Evolutionary conservation across 2,113 vertebrate genomes (phyloP).

Genomic region (Petaurus breviceps): DNA sequence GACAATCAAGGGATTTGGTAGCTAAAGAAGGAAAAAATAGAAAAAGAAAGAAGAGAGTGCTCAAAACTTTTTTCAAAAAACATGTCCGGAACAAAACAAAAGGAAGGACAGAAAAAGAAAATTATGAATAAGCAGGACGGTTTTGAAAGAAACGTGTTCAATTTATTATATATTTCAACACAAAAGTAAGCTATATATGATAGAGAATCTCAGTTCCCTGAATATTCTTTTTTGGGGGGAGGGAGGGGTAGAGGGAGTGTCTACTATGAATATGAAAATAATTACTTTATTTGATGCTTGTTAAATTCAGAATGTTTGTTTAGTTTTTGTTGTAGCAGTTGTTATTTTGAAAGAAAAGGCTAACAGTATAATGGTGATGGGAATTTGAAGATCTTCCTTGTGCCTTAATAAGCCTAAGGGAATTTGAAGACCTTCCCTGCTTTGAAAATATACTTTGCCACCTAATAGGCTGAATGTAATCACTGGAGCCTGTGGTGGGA

Average conservation of each 20-base stretch:
- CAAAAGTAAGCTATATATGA: neutral
- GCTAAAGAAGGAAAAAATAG: neutral
- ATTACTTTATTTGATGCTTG: neutral
- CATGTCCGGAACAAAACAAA: neutral
- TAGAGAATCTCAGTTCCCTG: neutral
- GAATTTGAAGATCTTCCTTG: too few relatives aligned
- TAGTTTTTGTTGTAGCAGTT: neutral
- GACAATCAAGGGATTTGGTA: neutral
- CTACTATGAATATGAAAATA: neutral
- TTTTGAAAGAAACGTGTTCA: neutral
- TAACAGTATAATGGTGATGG: neutral
- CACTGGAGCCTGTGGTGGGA: too few relatives aligned
- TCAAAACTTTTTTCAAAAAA: neutral
- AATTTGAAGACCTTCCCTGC: too few relatives aligned
- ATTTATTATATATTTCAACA: too few relatives aligned
- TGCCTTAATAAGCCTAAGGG: too few relatives aligned
- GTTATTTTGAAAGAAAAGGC: neutral
- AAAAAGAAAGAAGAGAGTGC: neutral
- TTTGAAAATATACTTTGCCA: too few relatives aligned
- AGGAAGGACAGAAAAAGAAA: neutral
- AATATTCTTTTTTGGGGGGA: neutral
- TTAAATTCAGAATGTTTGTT: neutral
- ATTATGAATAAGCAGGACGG: neutral
- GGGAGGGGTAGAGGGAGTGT: too few relatives aligned
- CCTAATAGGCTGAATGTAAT: too few relatives aligned